Evolutionary conservation across 2,888 invertebrate genomes (phyloP), one percentile per base, ranked within the genome.

Genomic region (Stomorhina lunata): DNA sequence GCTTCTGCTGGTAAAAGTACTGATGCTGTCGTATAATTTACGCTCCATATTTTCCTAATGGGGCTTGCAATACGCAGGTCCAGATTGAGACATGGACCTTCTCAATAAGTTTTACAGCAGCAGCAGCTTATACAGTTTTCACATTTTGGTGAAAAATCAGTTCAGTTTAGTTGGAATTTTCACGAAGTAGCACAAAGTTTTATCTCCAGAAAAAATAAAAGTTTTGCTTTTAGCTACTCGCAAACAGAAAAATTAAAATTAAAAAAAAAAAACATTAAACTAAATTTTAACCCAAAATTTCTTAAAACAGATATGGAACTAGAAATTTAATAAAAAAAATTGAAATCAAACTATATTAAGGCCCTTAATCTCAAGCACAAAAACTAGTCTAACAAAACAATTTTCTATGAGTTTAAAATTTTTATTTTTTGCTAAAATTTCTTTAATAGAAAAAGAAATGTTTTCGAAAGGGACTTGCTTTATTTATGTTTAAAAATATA

Each of bases 151-250:
- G 45, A 76, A 79, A 79, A 82, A 71, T 79, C 82, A 82, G 69
- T 59, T 82, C 82, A 82, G 79, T 82, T 75, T 82, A 82, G 81
- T 82, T 82, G 66, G 79, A 71, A 79, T 82, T 78, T 79, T 79
- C 82, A 82, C 79, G 22, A 82, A 82, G 82, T 82, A 82, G 82
- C 82, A 82, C 79, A 82, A 82, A 79, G 79, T 75, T 72, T 82
- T 76, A 71, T 71, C 66, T 76, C 66, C 55, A 66, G 25, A 29
- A 78, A 63, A 63, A 20, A 71, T 71, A 45, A 82, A 76, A 79
- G 82, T 78, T 65, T 37, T 71, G 55, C 45, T 20, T 65, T 79
- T 50, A 78, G 65, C 82, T 79, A 79, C 79, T 66, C 79, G 79
- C 69, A 68, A 78, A 65, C 25, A 73, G 63, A 77, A 61, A 68